A percentile compares a stretch with the other conserved stretches of the same genome.
Evolutionary conservation across 2,797 vertebrate species (phyloP).

Genomic region (Columba guinea): DNA sequence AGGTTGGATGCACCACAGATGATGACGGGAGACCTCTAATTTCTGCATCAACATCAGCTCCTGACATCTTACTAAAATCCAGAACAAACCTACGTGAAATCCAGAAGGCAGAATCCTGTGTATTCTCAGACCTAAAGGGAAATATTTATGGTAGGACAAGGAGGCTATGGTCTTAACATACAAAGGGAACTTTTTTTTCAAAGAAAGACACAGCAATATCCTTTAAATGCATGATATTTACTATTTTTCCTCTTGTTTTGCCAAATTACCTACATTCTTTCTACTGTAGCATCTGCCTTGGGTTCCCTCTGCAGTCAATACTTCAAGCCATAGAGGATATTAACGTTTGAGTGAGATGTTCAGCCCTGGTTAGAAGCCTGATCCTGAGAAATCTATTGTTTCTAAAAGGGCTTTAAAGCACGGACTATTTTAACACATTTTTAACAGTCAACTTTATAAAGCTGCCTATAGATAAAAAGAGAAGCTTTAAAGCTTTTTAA

Average conservation of each 20-base stretch:
- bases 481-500: not conserved
- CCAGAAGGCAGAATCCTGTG: not conserved
- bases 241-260: not conserved
- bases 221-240: rapidly evolving
- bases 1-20: not conserved
- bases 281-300: not conserved
- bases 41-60: not conserved
- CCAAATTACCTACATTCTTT: not conserved
- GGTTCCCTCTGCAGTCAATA: not conserved
- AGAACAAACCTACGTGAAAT: not conserved
- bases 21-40: not conserved
- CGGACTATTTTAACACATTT: not conserved
- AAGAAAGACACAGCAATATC: too few relatives aligned
- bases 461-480: not conserved
- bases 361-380: not conserved
- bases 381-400: not conserved
- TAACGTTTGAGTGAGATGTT: not conserved
- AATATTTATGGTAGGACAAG: not conserved
- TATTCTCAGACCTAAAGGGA: not conserved
- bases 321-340: not conserved
- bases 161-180: not conserved
- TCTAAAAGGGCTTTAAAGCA: not conserved
- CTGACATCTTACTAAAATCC: not conserved
- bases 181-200: not conserved
- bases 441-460: not conserved